Base-by-base conservation (phyloP, 2,797 vertebrate genomes). In the Typhlichthys eigenmanni region DNA sequence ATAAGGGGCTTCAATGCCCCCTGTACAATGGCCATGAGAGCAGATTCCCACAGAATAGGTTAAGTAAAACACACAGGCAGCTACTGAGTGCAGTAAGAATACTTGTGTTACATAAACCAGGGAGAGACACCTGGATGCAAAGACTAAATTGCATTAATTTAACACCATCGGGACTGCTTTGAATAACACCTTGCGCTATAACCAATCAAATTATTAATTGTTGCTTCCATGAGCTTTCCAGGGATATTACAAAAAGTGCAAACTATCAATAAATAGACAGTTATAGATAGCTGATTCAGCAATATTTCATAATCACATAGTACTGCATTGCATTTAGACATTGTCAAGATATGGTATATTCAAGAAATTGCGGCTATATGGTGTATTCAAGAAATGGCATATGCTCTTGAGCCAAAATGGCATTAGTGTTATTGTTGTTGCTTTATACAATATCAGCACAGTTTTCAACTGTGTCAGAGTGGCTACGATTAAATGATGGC, bases 21-120 rank as follows among this genome's bases (percentile, higher is more conserved):
- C 47, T 64, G 74, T 75, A 58, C 52, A 74, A 55, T 58, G 80
- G 65, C 66, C 50, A 68, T 59, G 61, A 79, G 64, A 74, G 76
- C 55, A 61, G 69, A 70, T 80, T 78, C 87, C 71, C 85, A 82
- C 79, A 73, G 69, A 80, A 79, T 70, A 70, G 75, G 64, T 80
- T 81, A 79, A 83, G 62, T 61, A 46, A 77, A 86, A n/a, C 13
- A 5, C 47, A 56, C 56, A 55, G 64, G 57, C 64, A 71, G 66
- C 34, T 60, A 47, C 50, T 60, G 75, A 83, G 64, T 56, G 14
- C 53, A 24, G 43, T 17, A 51, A 83, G 71, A 84, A 55, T 49
- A 60, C 60, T 88, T 80, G 12, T 66, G 45, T 62, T 72, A 55
- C 14, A 72, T 77, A 53, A 65, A 86, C 5, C 5, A 60, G 57